Evolutionary conservation across 2,797 vertebrate genomes (phyloP).

Genomic region (Gallinago stenura): DNA sequence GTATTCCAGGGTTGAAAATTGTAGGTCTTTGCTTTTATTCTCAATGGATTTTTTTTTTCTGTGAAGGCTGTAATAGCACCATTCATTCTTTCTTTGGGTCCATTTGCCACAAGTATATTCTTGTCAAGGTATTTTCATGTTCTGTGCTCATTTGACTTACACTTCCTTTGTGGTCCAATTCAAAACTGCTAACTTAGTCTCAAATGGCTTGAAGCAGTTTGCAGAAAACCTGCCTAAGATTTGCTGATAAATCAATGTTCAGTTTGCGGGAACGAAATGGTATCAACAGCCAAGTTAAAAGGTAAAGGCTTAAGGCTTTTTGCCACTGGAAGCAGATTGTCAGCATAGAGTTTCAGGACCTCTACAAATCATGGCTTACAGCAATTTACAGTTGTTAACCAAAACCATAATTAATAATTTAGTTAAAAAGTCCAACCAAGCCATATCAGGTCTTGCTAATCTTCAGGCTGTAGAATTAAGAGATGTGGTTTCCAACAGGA

Average conservation of each 20-base stretch:
- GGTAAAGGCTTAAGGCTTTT: background rate
- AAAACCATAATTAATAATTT: background rate
- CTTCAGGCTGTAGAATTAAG: conserved; percentile 13
- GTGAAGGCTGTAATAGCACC: background rate
- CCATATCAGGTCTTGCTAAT: background rate
- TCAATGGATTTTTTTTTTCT: background rate
- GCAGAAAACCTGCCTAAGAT: background rate
- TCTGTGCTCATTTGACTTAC: background rate
- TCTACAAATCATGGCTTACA: background rate
- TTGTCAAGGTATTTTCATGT: background rate
- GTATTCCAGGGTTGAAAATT: background rate
- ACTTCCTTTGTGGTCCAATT: conserved; percentile 15
- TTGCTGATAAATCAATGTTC: background rate
- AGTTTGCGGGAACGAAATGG: background rate
- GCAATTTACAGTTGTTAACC: background rate
- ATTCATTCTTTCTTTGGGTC: background rate
- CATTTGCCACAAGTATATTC: background rate
- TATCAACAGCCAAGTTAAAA: background rate
- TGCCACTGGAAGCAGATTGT: background rate
- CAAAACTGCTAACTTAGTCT: background rate
- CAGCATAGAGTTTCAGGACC: background rate
- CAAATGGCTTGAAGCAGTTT: background rate
- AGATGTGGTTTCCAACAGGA: conserved; percentile 28
- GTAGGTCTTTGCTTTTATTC: background rate
- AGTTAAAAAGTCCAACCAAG: background rate